phyloP scores from a whole-genome alignment of 2,888 invertebrate genomes.

The Ochropleura plecta region DNA sequence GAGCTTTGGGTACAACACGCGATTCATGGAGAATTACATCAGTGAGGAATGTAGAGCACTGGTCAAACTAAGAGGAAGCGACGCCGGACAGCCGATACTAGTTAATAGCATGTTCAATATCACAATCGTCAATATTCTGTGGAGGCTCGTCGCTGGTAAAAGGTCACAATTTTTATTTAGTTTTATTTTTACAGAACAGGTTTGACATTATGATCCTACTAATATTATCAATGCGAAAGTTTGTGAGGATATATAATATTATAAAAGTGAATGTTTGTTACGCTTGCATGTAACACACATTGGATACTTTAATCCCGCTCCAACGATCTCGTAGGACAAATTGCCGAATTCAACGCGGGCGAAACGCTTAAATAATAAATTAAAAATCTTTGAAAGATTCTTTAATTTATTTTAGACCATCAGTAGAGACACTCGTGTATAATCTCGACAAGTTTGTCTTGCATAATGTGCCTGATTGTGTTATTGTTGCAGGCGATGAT shows the following conservation, averaged over 20 bases:
- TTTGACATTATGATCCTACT: not conserved
- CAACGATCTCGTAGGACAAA: too few relatives aligned
- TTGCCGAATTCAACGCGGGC: too few relatives aligned
- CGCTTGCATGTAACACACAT: too few relatives aligned
- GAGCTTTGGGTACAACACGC: constrained; percentile 92
- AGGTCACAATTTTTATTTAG: constrained; percentile 76
- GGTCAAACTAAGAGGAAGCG: constrained; percentile 83
- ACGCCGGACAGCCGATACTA: constrained; percentile 80
- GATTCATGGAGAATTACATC: constrained; percentile 91
- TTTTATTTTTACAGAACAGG: not conserved
- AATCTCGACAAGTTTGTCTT: not conserved
- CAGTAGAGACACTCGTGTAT: not conserved
- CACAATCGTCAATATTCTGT: constrained; percentile 92
- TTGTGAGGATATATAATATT: too few relatives aligned
- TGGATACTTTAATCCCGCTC: too few relatives aligned
- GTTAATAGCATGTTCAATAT: constrained; percentile 92
- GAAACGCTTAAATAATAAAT: too few relatives aligned
- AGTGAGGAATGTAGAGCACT: constrained; percentile 91
- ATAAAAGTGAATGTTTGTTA: too few relatives aligned
- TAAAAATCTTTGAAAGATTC: too few relatives aligned
- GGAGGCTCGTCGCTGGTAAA: constrained; percentile 93
- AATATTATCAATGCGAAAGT: too few relatives aligned
- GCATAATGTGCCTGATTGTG: not conserved
- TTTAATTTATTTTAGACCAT: too few relatives aligned
- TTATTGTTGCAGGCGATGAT: not conserved